Percentiles rank a stretch among this genome's conserved stretches.
phyloP scores from a whole-genome alignment of 2,113 vertebrate genomes.

The Barnardius zonarius region DNA sequence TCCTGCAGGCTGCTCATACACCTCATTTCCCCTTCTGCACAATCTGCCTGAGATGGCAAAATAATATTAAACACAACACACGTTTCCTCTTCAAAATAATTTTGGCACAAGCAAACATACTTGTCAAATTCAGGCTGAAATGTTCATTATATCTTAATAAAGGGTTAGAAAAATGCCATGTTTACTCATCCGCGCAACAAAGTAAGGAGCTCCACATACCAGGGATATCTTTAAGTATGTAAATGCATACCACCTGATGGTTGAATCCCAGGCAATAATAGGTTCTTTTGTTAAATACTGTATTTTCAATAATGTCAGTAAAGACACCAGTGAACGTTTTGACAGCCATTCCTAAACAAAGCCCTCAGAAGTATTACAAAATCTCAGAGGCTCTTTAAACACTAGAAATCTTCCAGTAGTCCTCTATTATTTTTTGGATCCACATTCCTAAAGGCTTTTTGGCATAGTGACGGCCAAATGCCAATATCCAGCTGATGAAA shows the following conservation, averaged over 20 bases:
- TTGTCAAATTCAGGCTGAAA: background rate
- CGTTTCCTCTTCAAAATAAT: background rate
- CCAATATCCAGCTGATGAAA: conserved; percentile 3
- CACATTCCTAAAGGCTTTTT: background rate
- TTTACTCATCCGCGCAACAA: background rate
- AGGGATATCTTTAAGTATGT: background rate
- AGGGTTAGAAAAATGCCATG: background rate
- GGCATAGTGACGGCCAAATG: background rate
- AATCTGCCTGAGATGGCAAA: background rate
- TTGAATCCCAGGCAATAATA: background rate
- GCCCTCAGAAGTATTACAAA: background rate
- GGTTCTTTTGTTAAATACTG: background rate
- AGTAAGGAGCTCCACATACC: background rate
- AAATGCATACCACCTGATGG: background rate
- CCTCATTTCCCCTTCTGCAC: background rate
- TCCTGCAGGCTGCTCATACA: background rate
- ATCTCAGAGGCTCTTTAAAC: background rate
- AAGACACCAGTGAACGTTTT: background rate
- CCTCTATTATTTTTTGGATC: background rate
- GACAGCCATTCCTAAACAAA: background rate
- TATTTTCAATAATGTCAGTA: background rate
- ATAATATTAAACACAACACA: background rate
- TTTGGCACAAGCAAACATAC: background rate
- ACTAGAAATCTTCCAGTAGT: background rate
- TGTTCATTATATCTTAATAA: background rate